Evolutionary conservation across 2,797 vertebrate genomes (phyloP).

Genomic region (Psittacula derbiana): DNA sequence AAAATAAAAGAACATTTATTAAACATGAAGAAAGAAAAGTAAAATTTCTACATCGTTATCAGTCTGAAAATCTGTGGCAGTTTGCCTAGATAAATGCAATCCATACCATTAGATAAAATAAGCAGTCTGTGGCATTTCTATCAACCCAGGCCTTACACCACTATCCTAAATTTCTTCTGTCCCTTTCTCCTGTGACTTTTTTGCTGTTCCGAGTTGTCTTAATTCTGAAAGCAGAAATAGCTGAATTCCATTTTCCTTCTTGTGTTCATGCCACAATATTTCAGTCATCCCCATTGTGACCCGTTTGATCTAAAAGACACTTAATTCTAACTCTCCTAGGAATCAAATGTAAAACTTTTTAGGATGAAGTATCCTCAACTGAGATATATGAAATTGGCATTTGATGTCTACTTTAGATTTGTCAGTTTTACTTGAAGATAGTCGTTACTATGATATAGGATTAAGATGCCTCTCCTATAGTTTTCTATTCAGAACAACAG

Average conservation of each 20-base stretch:
- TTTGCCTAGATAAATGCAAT: neutral
- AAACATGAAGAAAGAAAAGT: neutral
- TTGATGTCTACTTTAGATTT: neutral
- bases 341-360: neutral
- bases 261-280: neutral
- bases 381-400: neutral
- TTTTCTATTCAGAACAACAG: neutral
- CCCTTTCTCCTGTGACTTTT: neutral
- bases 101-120: neutral
- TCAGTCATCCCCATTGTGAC: neutral
- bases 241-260: neutral
- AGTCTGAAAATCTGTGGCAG: neutral
- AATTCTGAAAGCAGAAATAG: neutral
- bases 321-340: neutral
- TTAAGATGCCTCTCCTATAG: neutral
- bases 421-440: neutral
- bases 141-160: neutral
- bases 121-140: neutral
- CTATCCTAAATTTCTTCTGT: neutral
- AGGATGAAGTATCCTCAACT: neutral
- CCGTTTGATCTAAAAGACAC: neutral
- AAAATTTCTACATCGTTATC: neutral
- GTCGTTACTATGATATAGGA: neutral
- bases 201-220: neutral
- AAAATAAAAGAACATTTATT: neutral